Evolutionary conservation across 2,113 vertebrate species (phyloP).

Genomic region (Fregetta grallaria): DNA sequence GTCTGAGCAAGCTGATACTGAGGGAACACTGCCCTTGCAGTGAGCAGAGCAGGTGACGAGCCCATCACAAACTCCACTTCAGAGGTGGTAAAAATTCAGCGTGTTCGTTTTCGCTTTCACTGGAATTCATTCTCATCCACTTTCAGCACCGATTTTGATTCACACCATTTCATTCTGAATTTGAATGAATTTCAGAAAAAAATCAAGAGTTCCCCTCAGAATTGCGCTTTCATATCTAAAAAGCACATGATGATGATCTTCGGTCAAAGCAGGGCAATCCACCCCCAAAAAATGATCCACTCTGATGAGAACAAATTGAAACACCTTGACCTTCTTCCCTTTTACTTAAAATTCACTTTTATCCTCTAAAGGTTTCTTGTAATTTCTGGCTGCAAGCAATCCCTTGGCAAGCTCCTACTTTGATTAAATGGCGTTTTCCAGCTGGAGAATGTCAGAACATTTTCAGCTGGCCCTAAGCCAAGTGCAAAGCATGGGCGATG

Average conservation of each 20-base stretch:
- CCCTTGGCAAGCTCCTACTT: constrained; percentile 28
- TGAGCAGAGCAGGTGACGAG: not conserved
- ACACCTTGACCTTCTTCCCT: not conserved
- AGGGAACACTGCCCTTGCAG: not conserved
- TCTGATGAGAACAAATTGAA: not conserved
- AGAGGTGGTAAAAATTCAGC: constrained; percentile 6
- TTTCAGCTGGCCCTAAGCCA: constrained; percentile 26
- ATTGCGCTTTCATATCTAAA: not conserved
- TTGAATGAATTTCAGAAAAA: constrained; percentile 9
- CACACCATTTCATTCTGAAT: constrained; percentile 33
- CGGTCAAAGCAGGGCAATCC: not conserved
- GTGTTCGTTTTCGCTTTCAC: not conserved
- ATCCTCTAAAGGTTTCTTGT: constrained; percentile 10
- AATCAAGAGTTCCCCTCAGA: not conserved
- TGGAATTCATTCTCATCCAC: not conserved
- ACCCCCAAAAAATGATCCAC: rapidly evolving
- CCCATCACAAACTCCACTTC: not conserved
- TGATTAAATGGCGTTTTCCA: constrained; percentile 52
- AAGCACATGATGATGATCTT: not conserved
- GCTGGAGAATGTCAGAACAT: constrained; percentile 42
- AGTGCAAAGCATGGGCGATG: rapidly evolving
- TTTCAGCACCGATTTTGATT: not conserved
- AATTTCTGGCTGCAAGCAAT: not conserved
- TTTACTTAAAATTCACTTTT: constrained; percentile 16
- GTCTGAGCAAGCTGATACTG: not conserved